Percentiles rank a stretch among this genome's conserved stretches.
phyloP scores from a whole-genome alignment of 1,140 invertebrate genomes.

The Drosophila willistoni region DNA sequence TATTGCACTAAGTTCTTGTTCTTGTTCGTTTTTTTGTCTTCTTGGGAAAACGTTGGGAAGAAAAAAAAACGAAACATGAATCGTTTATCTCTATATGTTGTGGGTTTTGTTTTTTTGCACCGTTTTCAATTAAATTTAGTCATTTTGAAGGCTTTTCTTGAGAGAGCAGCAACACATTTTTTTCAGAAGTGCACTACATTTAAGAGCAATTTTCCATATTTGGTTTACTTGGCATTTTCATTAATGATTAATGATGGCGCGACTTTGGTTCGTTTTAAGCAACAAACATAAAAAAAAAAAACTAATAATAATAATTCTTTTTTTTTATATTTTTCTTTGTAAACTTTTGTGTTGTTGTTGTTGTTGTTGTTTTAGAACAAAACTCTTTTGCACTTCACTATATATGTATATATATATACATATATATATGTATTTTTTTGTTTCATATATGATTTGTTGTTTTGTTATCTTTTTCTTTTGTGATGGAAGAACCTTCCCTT shows the following conservation, averaged over 20 bases:
- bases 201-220: not conserved
- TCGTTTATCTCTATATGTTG: conserved; percentile 10
- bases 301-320: not conserved
- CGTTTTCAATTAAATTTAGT: conserved; percentile 27
- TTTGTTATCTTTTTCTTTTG: conserved; percentile 8
- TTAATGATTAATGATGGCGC: conserved; percentile 3
- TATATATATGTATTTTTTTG: not conserved
- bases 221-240: not conserved
- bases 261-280: not conserved
- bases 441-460: conserved; percentile 19
- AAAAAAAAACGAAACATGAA: conserved; percentile 30
- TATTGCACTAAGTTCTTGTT: conserved; percentile 35
- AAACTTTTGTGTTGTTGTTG: no score
- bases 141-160: conserved; percentile 32
- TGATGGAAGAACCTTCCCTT: not conserved
- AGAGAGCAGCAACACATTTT: not conserved
- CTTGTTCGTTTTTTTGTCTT: not conserved
- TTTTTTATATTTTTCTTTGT: not conserved
- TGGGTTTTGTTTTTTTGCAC: conserved; percentile 14
- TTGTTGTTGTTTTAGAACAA: not conserved
- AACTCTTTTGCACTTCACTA: conserved; percentile 29
- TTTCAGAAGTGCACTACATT: no score
- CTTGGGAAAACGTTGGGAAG: no score
- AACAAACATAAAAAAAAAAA: no score
- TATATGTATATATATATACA: no score